Percentiles rank a stretch among this genome's conserved stretches.
These are phyloP conservation scores for Dasyurus viverrinus DNA, from an alignment of 2,113 vertebrate species.

Conservation along the genomic window DNA sequence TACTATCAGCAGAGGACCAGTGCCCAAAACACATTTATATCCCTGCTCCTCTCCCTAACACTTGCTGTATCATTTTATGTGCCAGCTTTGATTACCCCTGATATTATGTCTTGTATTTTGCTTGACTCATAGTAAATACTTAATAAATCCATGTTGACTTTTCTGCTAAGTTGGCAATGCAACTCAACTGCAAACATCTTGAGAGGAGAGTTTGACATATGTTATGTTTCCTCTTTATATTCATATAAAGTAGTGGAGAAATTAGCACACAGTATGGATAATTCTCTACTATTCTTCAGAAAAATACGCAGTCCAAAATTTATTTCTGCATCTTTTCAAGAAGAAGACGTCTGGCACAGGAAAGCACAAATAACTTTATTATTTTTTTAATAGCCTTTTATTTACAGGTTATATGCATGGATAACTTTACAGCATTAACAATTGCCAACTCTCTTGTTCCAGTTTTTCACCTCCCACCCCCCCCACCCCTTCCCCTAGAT, in stretches of 20 bases:
- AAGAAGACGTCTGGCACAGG: background rate
- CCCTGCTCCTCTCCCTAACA: background rate
- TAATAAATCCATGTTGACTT: background rate
- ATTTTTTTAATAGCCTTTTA: too few species aligned
- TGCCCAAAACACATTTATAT: background rate
- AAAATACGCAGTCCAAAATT: background rate
- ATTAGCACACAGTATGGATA: background rate
- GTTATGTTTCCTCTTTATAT: background rate
- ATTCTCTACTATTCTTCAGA: background rate
- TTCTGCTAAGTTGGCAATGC: background rate
- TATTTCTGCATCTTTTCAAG: background rate
- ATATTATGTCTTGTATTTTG: too few species aligned
- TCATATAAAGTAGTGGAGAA: background rate
- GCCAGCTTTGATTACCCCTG: background rate
- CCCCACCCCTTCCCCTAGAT: too few species aligned
- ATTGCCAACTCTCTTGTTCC: too few species aligned
- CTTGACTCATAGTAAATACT: too few species aligned
- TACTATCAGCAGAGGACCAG: background rate
- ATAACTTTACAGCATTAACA: too few species aligned
- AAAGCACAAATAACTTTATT: conserved; percentile 34
- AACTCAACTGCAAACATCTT: conserved; percentile 9
- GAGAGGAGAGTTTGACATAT: background rate
- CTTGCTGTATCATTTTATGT: background rate
- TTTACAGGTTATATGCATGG: too few species aligned
- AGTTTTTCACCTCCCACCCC: too few species aligned